phyloP scores from a whole-genome alignment of 53 echinoderm and acorn worm genomes.

The Henricia sp. region DNA sequence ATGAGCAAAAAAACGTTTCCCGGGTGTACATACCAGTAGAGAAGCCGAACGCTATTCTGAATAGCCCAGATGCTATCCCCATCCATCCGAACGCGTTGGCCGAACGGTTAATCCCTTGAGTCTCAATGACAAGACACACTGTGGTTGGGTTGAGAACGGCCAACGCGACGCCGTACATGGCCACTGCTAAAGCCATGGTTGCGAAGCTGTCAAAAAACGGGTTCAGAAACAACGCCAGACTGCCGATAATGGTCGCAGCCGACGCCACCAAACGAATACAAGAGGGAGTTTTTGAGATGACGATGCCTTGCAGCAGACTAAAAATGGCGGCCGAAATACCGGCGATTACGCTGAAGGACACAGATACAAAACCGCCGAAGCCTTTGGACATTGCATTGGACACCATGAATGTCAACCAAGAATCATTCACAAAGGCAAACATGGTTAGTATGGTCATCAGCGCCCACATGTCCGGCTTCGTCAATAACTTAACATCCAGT shows the following conservation, averaged over 20 bases:
- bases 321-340: conserved; percentile 9
- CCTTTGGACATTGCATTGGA: conserved; percentile 30
- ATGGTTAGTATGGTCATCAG: conserved; percentile 1
- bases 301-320: conserved; percentile 30
- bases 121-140: conserved; percentile 9
- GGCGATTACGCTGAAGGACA: conserved; percentile 4
- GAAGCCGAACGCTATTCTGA: conserved; percentile 20
- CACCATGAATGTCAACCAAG: conserved; percentile 40
- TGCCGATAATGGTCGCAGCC: neutral
- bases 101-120: conserved; percentile 4
- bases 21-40: conserved; percentile 3
- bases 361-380: neutral
- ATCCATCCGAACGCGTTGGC: conserved; percentile 39
- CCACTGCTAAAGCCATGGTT: conserved; percentile 12
- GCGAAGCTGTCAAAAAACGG: neutral
- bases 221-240: conserved; percentile 2
- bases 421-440: conserved; percentile 25
- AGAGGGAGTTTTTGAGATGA: neutral
- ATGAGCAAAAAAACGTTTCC: too few species aligned
- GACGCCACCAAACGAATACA: neutral
- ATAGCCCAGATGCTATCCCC: conserved; percentile 21
- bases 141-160: conserved; percentile 24
- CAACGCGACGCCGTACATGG: conserved; percentile 25
- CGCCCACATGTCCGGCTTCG: neutral
- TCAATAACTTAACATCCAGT: conserved; percentile 8